Evolutionary conservation across 2,113 vertebrate species (phyloP).

Genomic region (Steatornis caripensis): DNA sequence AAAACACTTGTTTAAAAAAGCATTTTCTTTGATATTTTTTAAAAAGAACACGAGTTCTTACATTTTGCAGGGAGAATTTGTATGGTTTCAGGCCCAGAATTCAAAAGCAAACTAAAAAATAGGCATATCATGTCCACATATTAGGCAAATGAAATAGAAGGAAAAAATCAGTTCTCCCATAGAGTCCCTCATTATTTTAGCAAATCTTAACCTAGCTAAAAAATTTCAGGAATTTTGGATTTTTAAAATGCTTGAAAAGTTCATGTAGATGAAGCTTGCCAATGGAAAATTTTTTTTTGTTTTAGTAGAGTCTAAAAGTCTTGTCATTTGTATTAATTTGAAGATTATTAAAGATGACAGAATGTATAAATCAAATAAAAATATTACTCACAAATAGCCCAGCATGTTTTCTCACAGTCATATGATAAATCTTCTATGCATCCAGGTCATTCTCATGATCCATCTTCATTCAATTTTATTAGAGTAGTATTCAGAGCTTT

Average conservation of each 20-base stretch:
- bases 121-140: too few relatives aligned
- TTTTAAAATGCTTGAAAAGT: background rate
- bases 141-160: background rate
- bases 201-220: background rate
- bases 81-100: background rate
- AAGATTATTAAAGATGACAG: background rate
- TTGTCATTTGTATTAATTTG: background rate
- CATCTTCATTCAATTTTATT: background rate
- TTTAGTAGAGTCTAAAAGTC: background rate
- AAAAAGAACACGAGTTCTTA: background rate
- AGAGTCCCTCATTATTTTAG: background rate
- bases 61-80: background rate
- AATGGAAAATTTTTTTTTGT: background rate
- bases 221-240: background rate
- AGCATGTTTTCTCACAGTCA: background rate
- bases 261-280: background rate
- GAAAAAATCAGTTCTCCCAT: background rate
- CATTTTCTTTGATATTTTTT: background rate
- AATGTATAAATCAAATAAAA: constrained; percentile 27
- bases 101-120: background rate
- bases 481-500: background rate
- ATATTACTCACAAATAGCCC: background rate
- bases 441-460: background rate
- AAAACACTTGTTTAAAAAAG: background rate
- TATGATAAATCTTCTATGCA: background rate